Evolutionary conservation across 35 echinoderm and acorn worm genomes (phyloP), one percentile per base, ranked within the genome.

Genomic region (Lytechinus pictus): DNA sequence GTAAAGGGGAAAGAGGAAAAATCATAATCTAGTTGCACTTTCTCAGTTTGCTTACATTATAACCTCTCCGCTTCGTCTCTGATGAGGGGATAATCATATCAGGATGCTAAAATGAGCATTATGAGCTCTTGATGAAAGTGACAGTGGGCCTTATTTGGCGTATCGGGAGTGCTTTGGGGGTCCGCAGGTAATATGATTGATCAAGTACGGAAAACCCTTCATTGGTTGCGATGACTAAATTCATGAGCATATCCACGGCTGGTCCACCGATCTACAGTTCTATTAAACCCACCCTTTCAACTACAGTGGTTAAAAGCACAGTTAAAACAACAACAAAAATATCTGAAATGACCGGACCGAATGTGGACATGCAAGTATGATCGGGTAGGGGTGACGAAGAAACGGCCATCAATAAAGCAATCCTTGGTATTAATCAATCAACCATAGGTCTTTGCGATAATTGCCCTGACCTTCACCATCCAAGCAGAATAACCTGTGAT

Each of bases 21-120:
- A 24, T 24, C 66, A n/a, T 79, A 79, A 79, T 79, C 66, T 16
- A 79, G 66, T 79, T 79, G 66, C 66, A 79, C 66, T 79, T 79
- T 79, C 66, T 7, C 66, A 79, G 66, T 79, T 79, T 79, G 66
- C 66, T 79, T 79, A 79, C 66, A 79, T 79, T 79, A 79, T 79
- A 79, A 79, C 66, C 16, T 24, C 66, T 79, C 66, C 66, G 21
- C 19, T 44, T 8, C 66, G 66, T 24, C 66, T 79, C 16, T 79
- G 66, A 79, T 79, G 66, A 79, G 21, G 66, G 21, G 66, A 24
- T 79, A 79, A 79, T 79, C 66, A 79, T 79, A 79, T 79, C 66
- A 79, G 66, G 66, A 79, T 16, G 66, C 19, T 79, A 79, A 79
- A 79, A 19, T 79, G 66, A 79, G 66, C 12, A 79, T 79, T 79